Evolutionary conservation across 2,888 invertebrate species (phyloP).

Genomic region (Chrysodeixis includens): DNA sequence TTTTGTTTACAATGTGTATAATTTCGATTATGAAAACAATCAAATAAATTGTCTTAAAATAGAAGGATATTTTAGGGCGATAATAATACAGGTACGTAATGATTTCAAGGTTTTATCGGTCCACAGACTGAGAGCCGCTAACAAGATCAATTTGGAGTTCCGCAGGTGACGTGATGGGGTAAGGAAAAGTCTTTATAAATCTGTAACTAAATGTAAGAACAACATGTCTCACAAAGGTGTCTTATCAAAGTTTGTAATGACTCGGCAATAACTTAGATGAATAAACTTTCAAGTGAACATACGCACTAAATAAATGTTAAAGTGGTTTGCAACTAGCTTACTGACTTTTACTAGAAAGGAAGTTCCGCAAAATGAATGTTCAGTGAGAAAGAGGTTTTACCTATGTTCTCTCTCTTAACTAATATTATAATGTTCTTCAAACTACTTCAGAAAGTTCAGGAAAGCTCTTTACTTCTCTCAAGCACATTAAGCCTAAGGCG

Average conservation of each 20-base stretch:
- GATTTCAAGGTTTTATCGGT: conserved; percentile 26
- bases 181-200: neutral
- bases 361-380: no score
- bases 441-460: no score
- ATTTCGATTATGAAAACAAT: conserved; percentile 30
- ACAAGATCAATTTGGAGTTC: conserved; percentile 2
- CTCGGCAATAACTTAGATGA: no score
- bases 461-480: no score
- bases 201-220: neutral
- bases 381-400: neutral
- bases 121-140: conserved; percentile 11
- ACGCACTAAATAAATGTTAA: no score
- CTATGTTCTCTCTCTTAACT: neutral
- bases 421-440: no score
- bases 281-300: no score
- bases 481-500: no score
- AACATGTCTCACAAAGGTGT: neutral
- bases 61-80: conserved; percentile 32
- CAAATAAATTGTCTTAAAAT: conserved; percentile 32
- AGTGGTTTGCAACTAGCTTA: no score
- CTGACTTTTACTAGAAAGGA: no score
- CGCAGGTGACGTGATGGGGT: neutral
- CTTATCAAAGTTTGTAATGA: no score
- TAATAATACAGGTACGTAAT: conserved; percentile 17
- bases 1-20: conserved; percentile 24